Conservation (phyloP, 2,113 vertebrate genomes). For the Engystomops pustulosus region DNA sequence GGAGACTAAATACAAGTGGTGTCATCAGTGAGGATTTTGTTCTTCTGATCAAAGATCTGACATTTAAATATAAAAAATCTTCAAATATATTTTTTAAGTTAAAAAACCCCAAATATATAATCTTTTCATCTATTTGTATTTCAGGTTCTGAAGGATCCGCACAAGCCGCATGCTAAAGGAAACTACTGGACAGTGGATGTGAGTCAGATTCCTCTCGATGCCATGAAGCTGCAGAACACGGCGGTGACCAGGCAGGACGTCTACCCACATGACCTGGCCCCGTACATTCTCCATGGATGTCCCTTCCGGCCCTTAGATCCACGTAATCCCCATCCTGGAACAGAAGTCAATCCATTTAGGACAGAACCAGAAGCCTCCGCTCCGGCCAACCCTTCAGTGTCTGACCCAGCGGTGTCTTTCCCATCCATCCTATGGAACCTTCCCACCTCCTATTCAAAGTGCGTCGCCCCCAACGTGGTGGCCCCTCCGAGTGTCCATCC, state of each 20-base stretch:
- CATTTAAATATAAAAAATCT: no score
- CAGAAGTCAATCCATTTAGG: no score
- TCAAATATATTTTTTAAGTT: no score
- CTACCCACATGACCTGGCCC: slow-evolving; percentile 83
- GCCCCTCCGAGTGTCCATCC: slow-evolving; percentile 75
- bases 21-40: no score
- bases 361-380: slow-evolving; percentile 59
- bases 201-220: slow-evolving; percentile 80
- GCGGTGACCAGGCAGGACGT: slow-evolving; percentile 79
- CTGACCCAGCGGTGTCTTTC: slow-evolving; percentile 64
- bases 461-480: slow-evolving; percentile 85
- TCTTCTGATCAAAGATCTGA: no score
- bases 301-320: not conserved
- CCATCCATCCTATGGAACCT: slow-evolving; percentile 75
- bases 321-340: not conserved
- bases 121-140: not conserved
- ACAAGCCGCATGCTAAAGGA: slow-evolving; percentile 87
- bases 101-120: no score
- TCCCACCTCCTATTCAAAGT: slow-evolving; percentile 86
- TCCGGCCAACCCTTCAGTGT: slow-evolving; percentile 63
- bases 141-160: slow-evolving; percentile 86
- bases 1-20: no score
- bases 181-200: slow-evolving; percentile 90
- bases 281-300: slow-evolving; percentile 79
- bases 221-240: slow-evolving; percentile 88